Evolutionary conservation across 1,140 invertebrate genomes (phyloP), one percentile per base, ranked within the genome.

Genomic region (Hestina assimilis): DNA sequence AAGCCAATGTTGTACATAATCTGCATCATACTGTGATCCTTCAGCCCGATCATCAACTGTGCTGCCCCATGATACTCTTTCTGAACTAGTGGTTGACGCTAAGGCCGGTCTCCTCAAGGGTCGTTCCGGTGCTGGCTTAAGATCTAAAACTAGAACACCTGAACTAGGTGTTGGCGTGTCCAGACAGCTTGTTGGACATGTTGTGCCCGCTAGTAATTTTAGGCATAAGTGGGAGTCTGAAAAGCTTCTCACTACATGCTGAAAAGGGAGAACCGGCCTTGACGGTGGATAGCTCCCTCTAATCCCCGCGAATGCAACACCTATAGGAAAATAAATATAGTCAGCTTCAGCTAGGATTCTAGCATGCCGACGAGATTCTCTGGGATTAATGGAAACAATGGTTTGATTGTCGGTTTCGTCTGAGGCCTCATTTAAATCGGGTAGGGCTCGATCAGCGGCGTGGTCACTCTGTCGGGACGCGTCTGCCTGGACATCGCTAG

Each of bases 401-500:
- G 87, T 88, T 73, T 89, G 87, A 58, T 90, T 87, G 59, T 93
- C 92, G 7, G 92, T 92, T 79, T 93, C 92, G 63, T 93, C 93
- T 8, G 91, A 93, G 3, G 92, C 93, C 72, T 94, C 93, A 78
- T 94, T 93, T 4, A 94, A 87, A 72, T 94, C 93, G 47, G 93
- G 93, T 2, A 94, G 79, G 3, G 91, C 92, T 51, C 92, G 78
- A 42, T 90, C 86, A 0, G 90, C 90, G 0, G 81, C 83, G 54
- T 88, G 83, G 45, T 91, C 89, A 29, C 90, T 90, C 41, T 90
- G 90, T 14, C 91, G 79, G 4, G 89, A 90, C 0, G 90, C 91
- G 62, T 94, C 93, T 1, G 92, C 92, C 75, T 96, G 94, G 1
- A 96, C 94, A 75, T 96, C 95, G 68, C 94, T 95, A 0, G 95